A percentile compares a stretch with the other conserved stretches of the same genome.
Conservation (phyloP, 2,113 vertebrate species). For the Gambusia affinis region DNA sequence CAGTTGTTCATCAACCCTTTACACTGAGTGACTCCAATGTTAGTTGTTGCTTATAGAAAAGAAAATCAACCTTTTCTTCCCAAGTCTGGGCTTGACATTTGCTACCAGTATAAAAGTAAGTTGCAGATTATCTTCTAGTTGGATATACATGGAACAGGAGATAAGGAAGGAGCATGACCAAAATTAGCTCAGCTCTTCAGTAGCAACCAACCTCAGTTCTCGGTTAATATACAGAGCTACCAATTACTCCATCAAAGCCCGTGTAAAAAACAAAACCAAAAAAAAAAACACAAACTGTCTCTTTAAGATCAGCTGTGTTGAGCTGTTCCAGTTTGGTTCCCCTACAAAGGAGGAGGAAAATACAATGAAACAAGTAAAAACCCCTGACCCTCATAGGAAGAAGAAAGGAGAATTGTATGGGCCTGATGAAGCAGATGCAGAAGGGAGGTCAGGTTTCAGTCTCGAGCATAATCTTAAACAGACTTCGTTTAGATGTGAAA, state of each 20-base stretch:
- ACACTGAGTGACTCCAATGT: too few species aligned
- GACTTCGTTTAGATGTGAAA: constrained; percentile 22
- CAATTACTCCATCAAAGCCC: not conserved
- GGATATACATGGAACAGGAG: too few species aligned
- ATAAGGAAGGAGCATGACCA: not conserved
- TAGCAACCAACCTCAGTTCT: not conserved
- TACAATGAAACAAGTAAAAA: constrained; percentile 20
- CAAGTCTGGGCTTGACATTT: too few species aligned
- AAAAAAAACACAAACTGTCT: not conserved
- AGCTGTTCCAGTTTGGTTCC: not conserved
- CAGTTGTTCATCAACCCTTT: too few species aligned
- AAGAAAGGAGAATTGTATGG: constrained; percentile 27
- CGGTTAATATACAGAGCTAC: not conserved
- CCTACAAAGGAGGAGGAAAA: not conserved
- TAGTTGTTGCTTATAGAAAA: too few species aligned
- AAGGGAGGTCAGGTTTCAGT: constrained; percentile 50
- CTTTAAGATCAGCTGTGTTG: not conserved
- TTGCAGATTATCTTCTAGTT: not conserved
- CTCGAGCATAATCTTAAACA: constrained; percentile 14
- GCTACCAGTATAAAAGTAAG: too few species aligned
- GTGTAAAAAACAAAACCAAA: not conserved
- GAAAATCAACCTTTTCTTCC: too few species aligned
- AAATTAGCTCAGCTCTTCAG: not conserved
- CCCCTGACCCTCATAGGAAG: not conserved
- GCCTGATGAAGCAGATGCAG: constrained; percentile 30